Conservation (phyloP, 2,888 invertebrate species). For the Mesoligia furuncula region DNA sequence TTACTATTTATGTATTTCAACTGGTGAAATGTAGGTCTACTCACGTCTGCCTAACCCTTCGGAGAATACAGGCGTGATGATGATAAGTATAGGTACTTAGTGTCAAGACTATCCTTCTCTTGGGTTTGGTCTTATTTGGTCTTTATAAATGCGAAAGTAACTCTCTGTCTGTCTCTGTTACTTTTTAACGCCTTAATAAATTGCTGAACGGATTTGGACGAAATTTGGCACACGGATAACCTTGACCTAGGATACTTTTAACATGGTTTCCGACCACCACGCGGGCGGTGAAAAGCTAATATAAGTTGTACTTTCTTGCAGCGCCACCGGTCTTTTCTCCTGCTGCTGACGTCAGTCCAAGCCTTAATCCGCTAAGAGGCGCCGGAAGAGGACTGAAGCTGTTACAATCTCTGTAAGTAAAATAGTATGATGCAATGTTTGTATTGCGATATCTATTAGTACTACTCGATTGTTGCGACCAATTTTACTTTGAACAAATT, state of each 20-base stretch:
- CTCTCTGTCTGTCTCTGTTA: not conserved
- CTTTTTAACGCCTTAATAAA: not conserved
- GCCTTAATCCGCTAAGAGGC: slow-evolving; percentile 63
- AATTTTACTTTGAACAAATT: no score
- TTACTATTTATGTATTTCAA: not conserved
- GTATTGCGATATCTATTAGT: not conserved
- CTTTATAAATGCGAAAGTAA: not conserved
- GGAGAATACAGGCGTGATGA: not conserved
- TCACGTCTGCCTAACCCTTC: not conserved
- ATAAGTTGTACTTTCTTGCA: slow-evolving; percentile 49
- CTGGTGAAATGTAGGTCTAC: not conserved
- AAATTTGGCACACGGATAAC: not conserved
- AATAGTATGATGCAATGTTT: not conserved
- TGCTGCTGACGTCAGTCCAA: slow-evolving; percentile 81
- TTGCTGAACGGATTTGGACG: not conserved
- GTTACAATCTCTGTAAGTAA: slow-evolving; percentile 81
- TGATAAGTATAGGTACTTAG: no score
- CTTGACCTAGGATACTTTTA: not conserved
- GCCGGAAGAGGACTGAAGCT: slow-evolving; percentile 82
- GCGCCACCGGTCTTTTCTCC: slow-evolving; percentile 71
- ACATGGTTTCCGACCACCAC: not conserved
- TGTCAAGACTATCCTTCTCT: not conserved
- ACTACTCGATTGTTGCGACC: no score
- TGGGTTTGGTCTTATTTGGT: no score
- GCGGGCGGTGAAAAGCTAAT: not conserved